phyloP scores from a whole-genome alignment of 1,140 invertebrate species.

The Elymnias hypermnestra region DNA sequence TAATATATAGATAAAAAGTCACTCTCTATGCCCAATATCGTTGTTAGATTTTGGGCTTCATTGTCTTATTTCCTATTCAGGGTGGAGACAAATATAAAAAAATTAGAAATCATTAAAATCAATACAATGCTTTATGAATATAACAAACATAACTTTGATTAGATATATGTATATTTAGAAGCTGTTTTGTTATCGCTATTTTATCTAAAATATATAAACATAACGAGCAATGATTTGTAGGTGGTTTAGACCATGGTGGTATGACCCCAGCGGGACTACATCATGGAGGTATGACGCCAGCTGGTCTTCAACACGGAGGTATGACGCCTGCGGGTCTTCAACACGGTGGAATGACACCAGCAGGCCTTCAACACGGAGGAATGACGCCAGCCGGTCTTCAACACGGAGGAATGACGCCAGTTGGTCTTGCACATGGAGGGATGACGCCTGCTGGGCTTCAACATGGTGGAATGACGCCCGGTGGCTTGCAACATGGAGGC shows the following conservation, averaged over 20 bases:
- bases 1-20: too few species aligned
- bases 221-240: too few species aligned
- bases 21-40: too few species aligned
- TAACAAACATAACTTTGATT: too few species aligned
- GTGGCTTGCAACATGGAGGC: background rate
- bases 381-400: slow-evolving; percentile 30
- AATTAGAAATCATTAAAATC: too few species aligned
- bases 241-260: slow-evolving; percentile 41
- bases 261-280: slow-evolving; percentile 57
- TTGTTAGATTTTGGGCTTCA: too few species aligned
- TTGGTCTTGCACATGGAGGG: slow-evolving; percentile 53
- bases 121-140: too few species aligned
- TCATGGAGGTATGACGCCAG: slow-evolving; percentile 64
- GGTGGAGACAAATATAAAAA: too few species aligned
- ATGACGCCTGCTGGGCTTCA: slow-evolving; percentile 16
- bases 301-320: slow-evolving; percentile 51
- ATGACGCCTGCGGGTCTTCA: slow-evolving; percentile 41
- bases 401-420: slow-evolving; percentile 33
- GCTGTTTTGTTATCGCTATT: too few species aligned
- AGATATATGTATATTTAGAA: too few species aligned
- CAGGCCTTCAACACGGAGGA: slow-evolving; percentile 39
- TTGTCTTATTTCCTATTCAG: too few species aligned
- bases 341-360: slow-evolving; percentile 31
- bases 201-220: too few species aligned
- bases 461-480: background rate